Evolutionary conservation across 92 coral and sea anemone species (phyloP).

Genomic region (Porites rus): DNA sequence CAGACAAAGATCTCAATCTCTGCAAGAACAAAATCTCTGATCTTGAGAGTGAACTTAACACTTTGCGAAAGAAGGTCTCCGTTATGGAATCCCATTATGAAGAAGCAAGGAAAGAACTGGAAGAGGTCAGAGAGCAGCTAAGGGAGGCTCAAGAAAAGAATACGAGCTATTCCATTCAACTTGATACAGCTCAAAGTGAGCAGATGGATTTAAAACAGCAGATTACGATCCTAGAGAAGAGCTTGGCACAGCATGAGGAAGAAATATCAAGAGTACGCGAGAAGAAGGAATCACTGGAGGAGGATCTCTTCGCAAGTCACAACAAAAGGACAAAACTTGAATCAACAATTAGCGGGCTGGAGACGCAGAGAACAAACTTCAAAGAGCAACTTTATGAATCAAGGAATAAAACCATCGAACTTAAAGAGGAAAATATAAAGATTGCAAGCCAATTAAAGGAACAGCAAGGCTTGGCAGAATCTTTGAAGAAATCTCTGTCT

Average conservation of each 20-base stretch:
- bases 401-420: slow-evolving; percentile 67
- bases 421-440: slow-evolving; percentile 81
- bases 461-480: slow-evolving; percentile 81
- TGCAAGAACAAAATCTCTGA: slow-evolving; percentile 74
- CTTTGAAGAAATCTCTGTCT: slow-evolving; percentile 64
- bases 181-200: slow-evolving; percentile 70
- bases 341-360: slow-evolving; percentile 61
- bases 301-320: slow-evolving; percentile 50
- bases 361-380: slow-evolving; percentile 67
- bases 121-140: slow-evolving; percentile 64
- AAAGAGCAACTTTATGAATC: slow-evolving; percentile 75
- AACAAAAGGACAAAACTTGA: slow-evolving; percentile 64
- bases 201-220: slow-evolving; percentile 59
- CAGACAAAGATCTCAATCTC: slow-evolving; percentile 65
- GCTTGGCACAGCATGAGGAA: slow-evolving; percentile 43
- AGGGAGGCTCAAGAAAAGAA: slow-evolving; percentile 76
- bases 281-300: slow-evolving; percentile 70
- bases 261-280: slow-evolving; percentile 58
- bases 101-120: slow-evolving; percentile 69
- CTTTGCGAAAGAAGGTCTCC: slow-evolving; percentile 76
- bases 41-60: slow-evolving; percentile 74
- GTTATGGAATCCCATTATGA: slow-evolving; percentile 73
- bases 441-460: slow-evolving; percentile 81
- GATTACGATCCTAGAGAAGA: slow-evolving; percentile 65
- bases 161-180: slow-evolving; percentile 63